Base-by-base conservation (phyloP, 2,888 invertebrate species). In the Dynastes tityus region DNA sequence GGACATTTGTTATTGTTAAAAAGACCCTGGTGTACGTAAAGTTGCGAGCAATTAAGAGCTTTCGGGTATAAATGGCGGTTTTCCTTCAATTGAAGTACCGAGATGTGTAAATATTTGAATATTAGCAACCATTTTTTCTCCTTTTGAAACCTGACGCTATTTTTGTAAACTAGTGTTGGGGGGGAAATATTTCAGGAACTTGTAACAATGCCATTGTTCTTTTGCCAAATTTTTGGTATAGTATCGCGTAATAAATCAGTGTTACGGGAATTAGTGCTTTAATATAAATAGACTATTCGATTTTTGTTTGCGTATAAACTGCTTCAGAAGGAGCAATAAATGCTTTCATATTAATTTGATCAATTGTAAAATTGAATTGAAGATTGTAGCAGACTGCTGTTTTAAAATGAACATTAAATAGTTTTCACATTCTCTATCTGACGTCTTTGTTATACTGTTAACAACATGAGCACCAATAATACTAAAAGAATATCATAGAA, bases 161-260 rank as follows among this genome's bases (percentile, higher is more conserved):
- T 63, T 63, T 63, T 11, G 27, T 3, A 32, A 29, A 32, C 55
- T 55, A 9, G 55, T 63, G 63, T 32, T 32, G 27, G 8, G 22
- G 3, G 45, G 22, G 27, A 8, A 5, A 68, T 68, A 68, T 68
- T 68, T 68, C 27, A 27, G 13, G 68, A n/a, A 49, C n/a, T 68
- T 27, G 51, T 68, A 68, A 68, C 53, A 68, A 68, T 68, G 27
- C 51, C 13, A 27, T 51, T 51, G 68, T 68, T 68, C 49, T 29
- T 37, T 13, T 68, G 68, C 68, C 68, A 68, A 68, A 32, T 51
- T 68, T 68, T 51, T 68, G 0, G 51, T 51, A 49, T 11, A 16
- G 16, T 16, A n/a, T 6, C 0, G 22, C 3, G 0, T 55, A 16
- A 55, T 55, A 55, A 55, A n/a, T 11, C 45, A 45, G 45, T 45